Conservation (phyloP, 2,113 vertebrate species). For the Pantherophis guttatus region DNA sequence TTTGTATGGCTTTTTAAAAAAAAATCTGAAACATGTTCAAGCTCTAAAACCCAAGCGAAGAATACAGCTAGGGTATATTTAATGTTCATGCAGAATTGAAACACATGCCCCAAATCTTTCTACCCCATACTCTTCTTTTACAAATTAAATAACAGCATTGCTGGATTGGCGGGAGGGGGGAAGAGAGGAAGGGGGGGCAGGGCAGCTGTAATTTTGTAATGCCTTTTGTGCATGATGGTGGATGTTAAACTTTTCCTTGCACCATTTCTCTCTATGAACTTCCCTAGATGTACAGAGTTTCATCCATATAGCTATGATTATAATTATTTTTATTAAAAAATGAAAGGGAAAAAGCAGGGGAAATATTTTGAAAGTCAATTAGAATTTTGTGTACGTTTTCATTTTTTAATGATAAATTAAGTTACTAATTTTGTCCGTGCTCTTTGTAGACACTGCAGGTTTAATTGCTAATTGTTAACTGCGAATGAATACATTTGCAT, state of each 20-base stretch:
- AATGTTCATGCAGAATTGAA: conserved; percentile 29
- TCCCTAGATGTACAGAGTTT: conserved; percentile 62
- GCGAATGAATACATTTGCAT: conserved; percentile 99
- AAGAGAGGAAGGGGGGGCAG: not conserved
- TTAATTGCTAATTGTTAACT: conserved; percentile 99
- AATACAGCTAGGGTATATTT: conserved; percentile 44
- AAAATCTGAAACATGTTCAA: conserved; percentile 48
- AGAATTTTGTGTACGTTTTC: conserved; percentile 95
- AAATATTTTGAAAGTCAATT: conserved; percentile 94
- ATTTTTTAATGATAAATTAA: conserved; percentile 99
- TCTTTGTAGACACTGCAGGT: conserved; percentile 99
- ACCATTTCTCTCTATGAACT: conserved; percentile 65
- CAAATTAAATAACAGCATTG: conserved; percentile 53
- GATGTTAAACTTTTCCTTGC: conserved; percentile 74
- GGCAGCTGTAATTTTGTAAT: not conserved
- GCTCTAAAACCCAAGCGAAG: conserved; percentile 63
- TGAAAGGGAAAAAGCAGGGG: conserved; percentile 79
- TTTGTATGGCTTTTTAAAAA: conserved; percentile 50
- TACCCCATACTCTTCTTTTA: conserved; percentile 51
- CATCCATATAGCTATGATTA: conserved; percentile 64
- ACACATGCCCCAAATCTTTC: conserved; percentile 27
- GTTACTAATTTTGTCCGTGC: conserved; percentile 98
- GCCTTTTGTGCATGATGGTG: conserved; percentile 59
- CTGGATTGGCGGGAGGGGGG: not conserved
- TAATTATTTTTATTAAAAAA: conserved; percentile 72